These are phyloP conservation scores for Labroides dimidiatus DNA, from an alignment of 2,797 vertebrate genomes.

Conservation along the genomic window DNA sequence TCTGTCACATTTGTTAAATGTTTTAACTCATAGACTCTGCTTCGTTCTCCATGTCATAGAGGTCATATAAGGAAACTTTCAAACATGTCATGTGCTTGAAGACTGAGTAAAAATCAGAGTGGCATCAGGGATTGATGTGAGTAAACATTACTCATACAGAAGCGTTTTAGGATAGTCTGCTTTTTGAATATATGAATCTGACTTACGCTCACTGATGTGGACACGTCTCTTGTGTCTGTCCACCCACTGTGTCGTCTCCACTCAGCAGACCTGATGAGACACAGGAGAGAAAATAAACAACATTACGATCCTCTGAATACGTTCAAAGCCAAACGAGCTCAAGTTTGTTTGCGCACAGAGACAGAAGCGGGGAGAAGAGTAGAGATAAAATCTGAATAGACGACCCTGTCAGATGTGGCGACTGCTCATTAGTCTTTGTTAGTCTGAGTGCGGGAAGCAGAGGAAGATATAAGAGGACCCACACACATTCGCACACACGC, in stretches of 20 bases:
- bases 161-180: background rate
- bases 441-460: conserved; percentile 23
- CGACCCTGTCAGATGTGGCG: conserved; percentile 29
- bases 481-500: conserved; percentile 10
- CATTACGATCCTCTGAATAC: background rate
- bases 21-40: too few relatives aligned
- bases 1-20: too few relatives aligned
- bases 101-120: background rate
- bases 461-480: conserved; percentile 18
- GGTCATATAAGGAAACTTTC: background rate
- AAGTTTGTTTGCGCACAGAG: background rate
- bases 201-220: conserved; percentile 48
- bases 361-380: too few relatives aligned
- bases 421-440: conserved; percentile 42
- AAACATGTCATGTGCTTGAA: background rate
- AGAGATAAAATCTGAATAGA: background rate
- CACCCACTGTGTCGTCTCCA: conserved; percentile 28
- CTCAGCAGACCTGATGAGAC: conserved; percentile 48
- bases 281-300: conserved; percentile 21
- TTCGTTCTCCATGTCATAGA: background rate
- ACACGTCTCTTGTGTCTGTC: conserved; percentile 27
- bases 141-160: background rate
- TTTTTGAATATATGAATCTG: background rate
- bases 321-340: background rate
- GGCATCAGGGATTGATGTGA: background rate